Conservation (phyloP, 2,888 invertebrate genomes). For the Drosophila multiciliata region DNA sequence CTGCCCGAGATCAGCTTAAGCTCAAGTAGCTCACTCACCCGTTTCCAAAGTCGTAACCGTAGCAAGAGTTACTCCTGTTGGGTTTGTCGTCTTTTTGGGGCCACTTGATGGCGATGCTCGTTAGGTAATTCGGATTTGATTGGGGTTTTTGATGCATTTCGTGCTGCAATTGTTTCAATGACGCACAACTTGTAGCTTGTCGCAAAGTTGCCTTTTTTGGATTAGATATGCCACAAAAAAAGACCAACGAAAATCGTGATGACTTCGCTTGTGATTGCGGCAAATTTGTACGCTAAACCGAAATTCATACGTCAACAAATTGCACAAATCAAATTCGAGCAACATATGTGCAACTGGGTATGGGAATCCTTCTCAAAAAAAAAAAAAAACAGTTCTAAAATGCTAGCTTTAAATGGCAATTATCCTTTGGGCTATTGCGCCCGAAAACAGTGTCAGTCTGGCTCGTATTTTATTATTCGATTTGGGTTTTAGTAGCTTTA, state of each 20-base stretch:
- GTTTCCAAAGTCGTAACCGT: not conserved
- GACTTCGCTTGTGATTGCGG: slow-evolving; percentile 4
- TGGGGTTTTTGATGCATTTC: slow-evolving; percentile 72
- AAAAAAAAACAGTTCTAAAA: slow-evolving; percentile 17
- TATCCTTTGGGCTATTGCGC: slow-evolving; percentile 47
- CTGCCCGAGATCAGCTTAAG: slow-evolving; percentile 66
- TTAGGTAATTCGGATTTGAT: slow-evolving; percentile 79
- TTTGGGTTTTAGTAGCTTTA: slow-evolving; percentile 72
- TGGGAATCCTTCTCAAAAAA: not conserved
- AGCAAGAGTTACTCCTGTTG: not conserved
- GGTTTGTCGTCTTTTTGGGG: slow-evolving; percentile 18
- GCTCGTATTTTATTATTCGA: slow-evolving; percentile 75
- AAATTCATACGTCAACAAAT: slow-evolving; percentile 38
- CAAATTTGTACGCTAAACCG: slow-evolving; percentile 16
- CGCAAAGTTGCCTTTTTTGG: slow-evolving; percentile 17
- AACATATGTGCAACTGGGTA: not conserved
- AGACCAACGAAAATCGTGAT: not conserved
- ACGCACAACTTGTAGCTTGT: slow-evolving; percentile 59
- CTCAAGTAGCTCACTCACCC: slow-evolving; percentile 45
- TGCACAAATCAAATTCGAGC: slow-evolving; percentile 11
- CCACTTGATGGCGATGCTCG: slow-evolving; percentile 72
- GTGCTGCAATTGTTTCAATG: slow-evolving; percentile 80
- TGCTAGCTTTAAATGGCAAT: slow-evolving; percentile 66
- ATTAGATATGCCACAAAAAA: slow-evolving; percentile 1
- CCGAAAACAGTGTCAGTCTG: slow-evolving; percentile 50